A percentile compares a stretch with the other conserved stretches of the same genome.
Evolutionary conservation across 2,797 vertebrate species (phyloP).

Genomic region (Chaetodon trifasciatus): DNA sequence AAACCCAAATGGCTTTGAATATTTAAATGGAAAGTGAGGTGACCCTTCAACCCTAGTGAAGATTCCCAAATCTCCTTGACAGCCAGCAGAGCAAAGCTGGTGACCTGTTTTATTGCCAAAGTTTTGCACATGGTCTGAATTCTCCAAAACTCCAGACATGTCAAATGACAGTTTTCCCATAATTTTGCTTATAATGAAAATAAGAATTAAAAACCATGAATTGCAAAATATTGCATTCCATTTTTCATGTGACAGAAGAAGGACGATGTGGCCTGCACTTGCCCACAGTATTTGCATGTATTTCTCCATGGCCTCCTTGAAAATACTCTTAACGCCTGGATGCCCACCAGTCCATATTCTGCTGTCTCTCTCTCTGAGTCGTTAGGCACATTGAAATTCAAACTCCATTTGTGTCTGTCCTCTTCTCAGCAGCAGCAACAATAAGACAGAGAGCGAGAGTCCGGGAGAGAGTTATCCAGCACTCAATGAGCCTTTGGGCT

Average conservation of each 20-base stretch:
- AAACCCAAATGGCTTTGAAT: neutral
- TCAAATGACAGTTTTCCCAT: neutral
- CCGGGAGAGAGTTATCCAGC: slow-evolving; percentile 80
- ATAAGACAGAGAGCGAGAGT: slow-evolving; percentile 72
- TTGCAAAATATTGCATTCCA: slow-evolving; percentile 2
- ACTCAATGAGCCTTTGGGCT: slow-evolving; percentile 82
- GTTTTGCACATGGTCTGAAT: neutral
- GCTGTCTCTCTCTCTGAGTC: slow-evolving; percentile 76
- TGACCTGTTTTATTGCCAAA: neutral
- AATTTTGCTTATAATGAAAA: neutral
- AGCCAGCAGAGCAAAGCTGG: neutral
- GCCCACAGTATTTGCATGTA: slow-evolving; percentile 54
- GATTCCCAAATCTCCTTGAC: neutral
- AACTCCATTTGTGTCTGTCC: slow-evolving; percentile 79
- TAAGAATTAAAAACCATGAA: neutral
- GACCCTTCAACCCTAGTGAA: neutral
- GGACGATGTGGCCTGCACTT: slow-evolving; percentile 32
- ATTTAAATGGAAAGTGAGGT: neutral
- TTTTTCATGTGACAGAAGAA: slow-evolving; percentile 27
- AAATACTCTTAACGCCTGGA: slow-evolving; percentile 71
- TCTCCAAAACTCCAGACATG: neutral
- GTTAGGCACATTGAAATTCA: slow-evolving; percentile 82
- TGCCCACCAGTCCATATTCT: slow-evolving; percentile 79
- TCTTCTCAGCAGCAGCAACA: slow-evolving; percentile 79
- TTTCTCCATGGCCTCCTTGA: slow-evolving; percentile 53